Percentiles rank a stretch among this genome's conserved stretches.
phyloP scores from a whole-genome alignment of 1,140 invertebrate species.

The Lepidurus couesii region DNA sequence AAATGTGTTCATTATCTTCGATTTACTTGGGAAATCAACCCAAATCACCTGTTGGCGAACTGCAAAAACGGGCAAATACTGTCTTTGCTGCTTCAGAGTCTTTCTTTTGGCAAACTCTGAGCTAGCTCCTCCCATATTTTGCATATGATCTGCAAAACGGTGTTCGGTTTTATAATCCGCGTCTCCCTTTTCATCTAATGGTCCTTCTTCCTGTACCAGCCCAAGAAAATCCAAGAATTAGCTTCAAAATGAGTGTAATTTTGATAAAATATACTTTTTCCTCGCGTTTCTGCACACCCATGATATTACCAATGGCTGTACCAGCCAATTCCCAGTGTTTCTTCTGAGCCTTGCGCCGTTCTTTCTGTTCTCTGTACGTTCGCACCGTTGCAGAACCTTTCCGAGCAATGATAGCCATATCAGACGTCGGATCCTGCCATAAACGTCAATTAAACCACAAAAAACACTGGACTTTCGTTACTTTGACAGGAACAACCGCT shows the following conservation, averaged over 20 bases:
- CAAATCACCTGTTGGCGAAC: constrained; percentile 71
- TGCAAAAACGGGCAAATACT: constrained; percentile 93
- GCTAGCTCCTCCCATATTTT: constrained; percentile 59
- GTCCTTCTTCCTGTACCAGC: constrained; percentile 23
- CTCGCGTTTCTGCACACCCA: constrained; percentile 56
- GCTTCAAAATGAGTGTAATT: not conserved
- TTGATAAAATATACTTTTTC: constrained; percentile 24
- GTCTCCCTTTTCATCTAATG: constrained; percentile 51
- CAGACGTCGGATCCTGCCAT: constrained; percentile 84
- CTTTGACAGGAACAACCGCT: constrained; percentile 79
- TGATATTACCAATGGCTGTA: constrained; percentile 93
- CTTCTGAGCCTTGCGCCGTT: constrained; percentile 89
- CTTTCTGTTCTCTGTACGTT: constrained; percentile 90
- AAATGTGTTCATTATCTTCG: constrained; percentile 21
- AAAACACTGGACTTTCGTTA: constrained; percentile 43
- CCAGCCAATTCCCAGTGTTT: constrained; percentile 99
- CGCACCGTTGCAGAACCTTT: constrained; percentile 90
- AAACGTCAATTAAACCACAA: not conserved
- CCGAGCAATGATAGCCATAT: constrained; percentile 94
- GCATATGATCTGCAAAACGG: constrained; percentile 95
- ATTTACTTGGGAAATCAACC: constrained; percentile 1
- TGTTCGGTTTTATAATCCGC: constrained; percentile 79
- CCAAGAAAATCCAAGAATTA: not conserved
- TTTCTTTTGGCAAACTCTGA: constrained; percentile 87
- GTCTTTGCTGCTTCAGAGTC: constrained; percentile 77